Evolutionary conservation across 2,113 vertebrate species (phyloP), one percentile per base, ranked within the genome.

Genomic region (Hoplias malabaricus): DNA sequence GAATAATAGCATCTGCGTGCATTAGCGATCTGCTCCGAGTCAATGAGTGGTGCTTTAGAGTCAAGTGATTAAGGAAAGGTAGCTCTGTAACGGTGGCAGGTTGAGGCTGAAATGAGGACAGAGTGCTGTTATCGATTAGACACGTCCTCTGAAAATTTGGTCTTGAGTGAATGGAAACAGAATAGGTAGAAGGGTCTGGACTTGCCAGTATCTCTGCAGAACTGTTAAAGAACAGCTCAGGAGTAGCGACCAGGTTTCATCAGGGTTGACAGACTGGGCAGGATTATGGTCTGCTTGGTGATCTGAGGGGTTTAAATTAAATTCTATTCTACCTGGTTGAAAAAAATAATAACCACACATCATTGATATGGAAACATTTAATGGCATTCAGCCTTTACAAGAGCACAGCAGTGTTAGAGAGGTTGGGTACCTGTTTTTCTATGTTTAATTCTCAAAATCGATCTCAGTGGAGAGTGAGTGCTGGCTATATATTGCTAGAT

Each of bases 131-230:
- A 90, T 92, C 63, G 89, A 92, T 90, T 87, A 83, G 63, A 29
- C 5, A 38, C 75, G 80, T 87, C 80, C 84, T 73, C 40, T 23
- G 85, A 86, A 89, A 85, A 86, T 83, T 59, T 48, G 71, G 87
- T 82, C 83, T 89, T 82, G 85, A 91, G 85, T 84, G 84, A 86
- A 84, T 83, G 86, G 87, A 91, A 90, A 88, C 84, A 81, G 85
- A n/a, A 90, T 87, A 90, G 78, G 85, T 79, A 87, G 86, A 90
- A 80, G 63, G 71, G 43, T 57, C 29, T 23, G 42, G 63, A 34
- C 62, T 74, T 0, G 3, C 65, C 72, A 65, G n/a, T 34, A 82
- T 88, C 85, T 87, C 61, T 23, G 78, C 84, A 85, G 81, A 59
- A 53, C 70, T 78, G 78, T 86, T 81, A 84, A 81, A 84, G 77